These are phyloP conservation scores for Idaea aversata DNA, from an alignment of 2,888 invertebrate genomes.

Conservation along the genomic window DNA sequence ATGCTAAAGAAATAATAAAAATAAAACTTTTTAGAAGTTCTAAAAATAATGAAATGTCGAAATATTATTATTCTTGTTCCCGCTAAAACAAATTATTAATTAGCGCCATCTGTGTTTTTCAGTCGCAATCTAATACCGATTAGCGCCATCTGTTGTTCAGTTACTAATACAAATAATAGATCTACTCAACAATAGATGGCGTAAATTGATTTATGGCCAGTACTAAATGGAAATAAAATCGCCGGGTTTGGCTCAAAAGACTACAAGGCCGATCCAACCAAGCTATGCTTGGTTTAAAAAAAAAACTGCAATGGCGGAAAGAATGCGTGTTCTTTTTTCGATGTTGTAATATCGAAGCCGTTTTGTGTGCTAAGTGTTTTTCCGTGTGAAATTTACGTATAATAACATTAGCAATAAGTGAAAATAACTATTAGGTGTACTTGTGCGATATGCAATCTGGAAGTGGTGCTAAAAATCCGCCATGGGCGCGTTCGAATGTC, in stretches of 20 bases:
- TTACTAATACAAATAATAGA: no score
- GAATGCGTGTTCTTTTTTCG: neutral
- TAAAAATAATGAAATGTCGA: no score
- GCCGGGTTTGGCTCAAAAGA: neutral
- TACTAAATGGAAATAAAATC: no score
- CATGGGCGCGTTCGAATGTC: conserved; percentile 86
- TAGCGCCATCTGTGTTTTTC: neutral
- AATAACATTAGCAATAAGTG: neutral
- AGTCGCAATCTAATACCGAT: no score
- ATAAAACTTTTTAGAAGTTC: no score
- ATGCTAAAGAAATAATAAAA: no score
- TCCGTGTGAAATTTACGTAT: neutral
- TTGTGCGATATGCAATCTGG: conserved; percentile 64
- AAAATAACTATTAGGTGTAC: neutral
- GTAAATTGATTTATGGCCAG: neutral
- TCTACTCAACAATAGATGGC: neutral
- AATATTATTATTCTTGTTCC: no score
- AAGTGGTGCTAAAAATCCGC: conserved; percentile 88
- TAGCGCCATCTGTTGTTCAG: no score
- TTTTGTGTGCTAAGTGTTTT: neutral
- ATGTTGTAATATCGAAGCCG: neutral
- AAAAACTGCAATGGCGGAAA: neutral
- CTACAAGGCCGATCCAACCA: neutral
- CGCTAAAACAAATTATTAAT: neutral
- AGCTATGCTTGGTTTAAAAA: neutral